Percentiles rank a stretch among this genome's conserved stretches.
Evolutionary conservation across 2,797 vertebrate species (phyloP).

Genomic region (Oreonectes daqikongensis): DNA sequence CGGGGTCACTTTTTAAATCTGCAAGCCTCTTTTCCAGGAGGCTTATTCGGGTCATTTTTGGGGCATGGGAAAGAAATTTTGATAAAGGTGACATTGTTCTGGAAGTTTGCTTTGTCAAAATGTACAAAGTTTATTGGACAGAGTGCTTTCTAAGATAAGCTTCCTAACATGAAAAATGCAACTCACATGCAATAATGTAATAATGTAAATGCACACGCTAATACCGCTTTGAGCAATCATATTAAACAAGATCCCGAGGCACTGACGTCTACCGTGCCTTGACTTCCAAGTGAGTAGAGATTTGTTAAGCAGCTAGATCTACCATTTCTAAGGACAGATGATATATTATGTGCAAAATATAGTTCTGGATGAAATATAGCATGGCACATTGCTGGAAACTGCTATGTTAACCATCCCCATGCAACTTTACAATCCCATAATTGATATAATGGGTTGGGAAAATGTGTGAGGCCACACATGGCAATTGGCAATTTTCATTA

Average conservation of each 20-base stretch:
- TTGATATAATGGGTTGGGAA: no score
- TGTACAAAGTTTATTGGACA: background rate
- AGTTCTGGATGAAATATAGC: no score
- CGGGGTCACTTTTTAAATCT: slow-evolving; percentile 41
- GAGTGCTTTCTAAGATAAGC: background rate
- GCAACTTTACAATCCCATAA: no score
- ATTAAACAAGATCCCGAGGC: background rate
- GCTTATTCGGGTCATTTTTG: slow-evolving; percentile 41
- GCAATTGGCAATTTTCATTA: no score
- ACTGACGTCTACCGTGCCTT: background rate
- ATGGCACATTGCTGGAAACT: no score
- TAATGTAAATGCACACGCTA: slow-evolving; percentile 12
- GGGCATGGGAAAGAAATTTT: slow-evolving; percentile 15
- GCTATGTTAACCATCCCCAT: no score
- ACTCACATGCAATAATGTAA: background rate
- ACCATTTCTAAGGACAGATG: background rate
- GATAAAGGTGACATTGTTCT: background rate
- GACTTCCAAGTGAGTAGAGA: background rate
- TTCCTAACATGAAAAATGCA: background rate
- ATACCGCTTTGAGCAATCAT: background rate
- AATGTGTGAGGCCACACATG: no score
- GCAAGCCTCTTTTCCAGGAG: slow-evolving; percentile 43
- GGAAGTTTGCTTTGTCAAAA: background rate
- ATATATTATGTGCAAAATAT: no score
- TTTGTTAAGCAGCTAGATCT: background rate